A percentile compares a stretch with the other conserved stretches of the same genome.
phyloP scores from a whole-genome alignment of 2,797 vertebrate species.

The Astyanax mexicanus region DNA sequence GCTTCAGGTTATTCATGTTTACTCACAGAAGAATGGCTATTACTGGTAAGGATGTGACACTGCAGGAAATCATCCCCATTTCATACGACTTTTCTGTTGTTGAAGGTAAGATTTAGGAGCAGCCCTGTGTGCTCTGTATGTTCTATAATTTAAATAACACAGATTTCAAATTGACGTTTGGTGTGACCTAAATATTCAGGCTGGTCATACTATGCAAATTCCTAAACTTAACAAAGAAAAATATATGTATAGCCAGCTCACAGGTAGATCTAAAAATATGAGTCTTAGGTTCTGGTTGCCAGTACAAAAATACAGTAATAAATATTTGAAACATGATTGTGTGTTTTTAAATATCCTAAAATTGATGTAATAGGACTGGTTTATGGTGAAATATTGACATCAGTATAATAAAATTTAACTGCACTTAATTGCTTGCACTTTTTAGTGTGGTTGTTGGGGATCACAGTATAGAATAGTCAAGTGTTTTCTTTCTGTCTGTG shows the following conservation, averaged over 20 bases:
- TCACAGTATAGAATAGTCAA: neutral
- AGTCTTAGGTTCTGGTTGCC: too few species aligned
- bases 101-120: constrained; percentile 80
- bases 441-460: neutral
- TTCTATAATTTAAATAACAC: too few species aligned
- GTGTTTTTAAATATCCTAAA: too few species aligned
- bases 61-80: constrained; percentile 87
- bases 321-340: too few species aligned
- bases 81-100: constrained; percentile 84
- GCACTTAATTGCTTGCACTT: neutral
- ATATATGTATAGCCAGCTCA: neutral
- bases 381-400: too few species aligned
- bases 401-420: neutral
- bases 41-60: constrained; percentile 88
- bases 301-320: too few species aligned
- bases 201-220: neutral
- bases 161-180: too few species aligned
- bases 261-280: too few species aligned
- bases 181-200: neutral
- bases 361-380: too few species aligned
- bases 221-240: neutral
- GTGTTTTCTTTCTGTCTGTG: constrained; percentile 18
- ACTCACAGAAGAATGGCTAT: constrained; percentile 93
- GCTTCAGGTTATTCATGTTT: constrained; percentile 87
- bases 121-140: neutral